A percentile compares a stretch with the other conserved stretches of the same genome.
These are phyloP conservation scores for Drosophila anomalata DNA, from an alignment of 2,888 invertebrate genomes.

Conservation along the genomic window DNA sequence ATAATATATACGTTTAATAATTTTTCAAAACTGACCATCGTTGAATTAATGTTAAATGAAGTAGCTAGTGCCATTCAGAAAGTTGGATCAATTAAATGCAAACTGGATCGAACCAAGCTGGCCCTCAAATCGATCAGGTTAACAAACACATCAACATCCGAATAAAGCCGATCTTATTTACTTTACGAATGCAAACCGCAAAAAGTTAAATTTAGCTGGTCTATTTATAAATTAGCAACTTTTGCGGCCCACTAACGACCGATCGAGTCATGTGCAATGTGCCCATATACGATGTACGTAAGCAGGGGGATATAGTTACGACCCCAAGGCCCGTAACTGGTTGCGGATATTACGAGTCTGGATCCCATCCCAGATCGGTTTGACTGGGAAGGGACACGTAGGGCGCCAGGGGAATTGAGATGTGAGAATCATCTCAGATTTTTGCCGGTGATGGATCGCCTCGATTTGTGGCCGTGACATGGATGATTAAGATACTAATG, in stretches of 20 bases:
- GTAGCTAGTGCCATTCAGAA: background rate
- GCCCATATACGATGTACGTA: slow-evolving; percentile 67
- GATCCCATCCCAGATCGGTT: slow-evolving; percentile 9
- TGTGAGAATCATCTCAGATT: slow-evolving; percentile 40
- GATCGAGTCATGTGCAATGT: slow-evolving; percentile 57
- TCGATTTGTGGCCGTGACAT: slow-evolving; percentile 74
- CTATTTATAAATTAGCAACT: slow-evolving; percentile 73
- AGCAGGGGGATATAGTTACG: slow-evolving; percentile 64
- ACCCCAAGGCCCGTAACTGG: slow-evolving; percentile 64
- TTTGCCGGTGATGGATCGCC: slow-evolving; percentile 73
- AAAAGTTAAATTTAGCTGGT: slow-evolving; percentile 77
- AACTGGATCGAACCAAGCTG: background rate
- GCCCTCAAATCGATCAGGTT: slow-evolving; percentile 6
- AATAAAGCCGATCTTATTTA: slow-evolving; percentile 60
- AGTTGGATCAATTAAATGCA: background rate
- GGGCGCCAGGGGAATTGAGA: slow-evolving; percentile 5
- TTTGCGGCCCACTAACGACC: slow-evolving; percentile 65
- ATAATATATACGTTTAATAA: no score
- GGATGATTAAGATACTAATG: slow-evolving; percentile 79
- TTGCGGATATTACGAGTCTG: slow-evolving; percentile 49
- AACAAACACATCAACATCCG: slow-evolving; percentile 14
- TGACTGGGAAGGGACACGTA: background rate
- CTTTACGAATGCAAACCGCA: slow-evolving; percentile 64
- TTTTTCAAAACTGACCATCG: no score
- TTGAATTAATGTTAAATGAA: no score